Conservation (phyloP, 2,797 vertebrate genomes). For the Myotis pilosus region DNA sequence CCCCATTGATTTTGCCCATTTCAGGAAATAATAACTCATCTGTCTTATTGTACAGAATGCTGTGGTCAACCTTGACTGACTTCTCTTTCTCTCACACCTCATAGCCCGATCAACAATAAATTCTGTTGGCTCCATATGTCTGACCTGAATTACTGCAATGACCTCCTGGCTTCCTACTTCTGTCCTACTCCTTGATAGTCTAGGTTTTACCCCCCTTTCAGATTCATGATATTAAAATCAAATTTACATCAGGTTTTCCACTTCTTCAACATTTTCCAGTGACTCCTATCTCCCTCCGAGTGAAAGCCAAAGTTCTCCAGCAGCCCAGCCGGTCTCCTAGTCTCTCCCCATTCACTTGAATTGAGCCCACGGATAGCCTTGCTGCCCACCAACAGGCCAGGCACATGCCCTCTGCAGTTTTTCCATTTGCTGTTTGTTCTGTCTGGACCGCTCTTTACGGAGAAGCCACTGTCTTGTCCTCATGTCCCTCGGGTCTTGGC, state of each 20-base stretch:
- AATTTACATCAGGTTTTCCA: neutral
- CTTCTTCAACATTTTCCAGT: neutral
- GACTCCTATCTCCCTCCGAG: neutral
- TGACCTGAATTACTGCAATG: too few species aligned
- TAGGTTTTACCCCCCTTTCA: neutral
- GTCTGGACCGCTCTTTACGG: neutral
- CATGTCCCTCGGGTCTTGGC: neutral
- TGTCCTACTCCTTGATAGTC: too few species aligned
- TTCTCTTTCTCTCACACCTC: neutral
- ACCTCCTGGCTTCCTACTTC: neutral
- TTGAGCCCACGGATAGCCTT: accelerated
- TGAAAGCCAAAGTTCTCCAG: neutral
- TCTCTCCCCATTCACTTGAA: neutral
- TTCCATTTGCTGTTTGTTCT: neutral
- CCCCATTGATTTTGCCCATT: neutral
- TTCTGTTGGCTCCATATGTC: neutral
- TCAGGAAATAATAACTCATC: neutral
- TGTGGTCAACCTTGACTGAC: too few species aligned
- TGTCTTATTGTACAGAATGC: too few species aligned
- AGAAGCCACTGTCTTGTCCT: neutral
- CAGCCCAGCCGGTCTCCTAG: accelerated
- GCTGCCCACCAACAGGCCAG: accelerated
- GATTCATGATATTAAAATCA: neutral
- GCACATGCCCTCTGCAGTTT: too few species aligned
- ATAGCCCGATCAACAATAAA: neutral